Evolutionary conservation across 2,888 invertebrate genomes (phyloP), one percentile per base, ranked within the genome.

Genomic region (Agrochola lota): DNA sequence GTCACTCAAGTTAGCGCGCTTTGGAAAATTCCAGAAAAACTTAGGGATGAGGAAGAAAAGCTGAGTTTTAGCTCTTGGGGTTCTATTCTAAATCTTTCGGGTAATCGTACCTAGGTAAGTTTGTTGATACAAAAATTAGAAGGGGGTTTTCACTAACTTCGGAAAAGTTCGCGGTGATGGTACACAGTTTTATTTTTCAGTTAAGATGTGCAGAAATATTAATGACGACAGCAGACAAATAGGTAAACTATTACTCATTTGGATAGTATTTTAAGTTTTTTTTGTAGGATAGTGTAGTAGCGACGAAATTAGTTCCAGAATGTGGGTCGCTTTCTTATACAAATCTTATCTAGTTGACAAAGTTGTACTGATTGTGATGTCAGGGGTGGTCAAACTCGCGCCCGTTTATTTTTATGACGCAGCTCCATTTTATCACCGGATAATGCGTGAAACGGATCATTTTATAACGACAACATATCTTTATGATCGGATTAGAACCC

Each of bases 361-460:
- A 68, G 49, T 77, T 55, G 30, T 66, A 71, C 63, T 43, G 80
- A 77, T 82, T 83, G 69, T 85, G 82, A 80, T 85, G 89, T 86
- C 92, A 91, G 92, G 94, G 94, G 94, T 95, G 94, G 94, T 92
- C 94, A 94, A 91, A 85, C 83, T 78, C 79, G 77, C 64, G 81
- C 78, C 81, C 78, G 74, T 93, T 92, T 90, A 91, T 87, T 89
- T 95, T 95, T 94, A 94, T 89, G 91, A 91, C 81, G 77, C 74
- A 85, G 82, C 81, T 84, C 85, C 77, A 80, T 92, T 95, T 95
- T 95, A 95, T 92, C 87, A 90, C 92, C 92, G 94, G 92, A 93
- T 95, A 95, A 96, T 93, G 95, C 95, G 95, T 95, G 94, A 95
- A 95, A 93, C 92, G 93, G 90, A 91, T 92, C 88, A 93, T 92